phyloP scores from a whole-genome alignment of 2,888 invertebrate species.

The Gibbula magus region DNA sequence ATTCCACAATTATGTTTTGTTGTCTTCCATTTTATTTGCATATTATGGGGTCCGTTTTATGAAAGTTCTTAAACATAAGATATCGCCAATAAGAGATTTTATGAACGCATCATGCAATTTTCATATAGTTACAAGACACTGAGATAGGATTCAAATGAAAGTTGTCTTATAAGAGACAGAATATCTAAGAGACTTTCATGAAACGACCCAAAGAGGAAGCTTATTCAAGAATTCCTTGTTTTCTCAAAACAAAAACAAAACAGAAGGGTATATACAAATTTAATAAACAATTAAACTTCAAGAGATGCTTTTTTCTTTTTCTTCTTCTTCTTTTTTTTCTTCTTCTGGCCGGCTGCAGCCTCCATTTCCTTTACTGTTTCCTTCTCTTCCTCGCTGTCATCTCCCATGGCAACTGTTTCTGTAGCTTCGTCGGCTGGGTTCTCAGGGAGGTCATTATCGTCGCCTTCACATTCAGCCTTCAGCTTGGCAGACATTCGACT shows the following conservation, averaged over 20 bases:
- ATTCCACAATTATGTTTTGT: too few species aligned
- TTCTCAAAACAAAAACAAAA: not conserved
- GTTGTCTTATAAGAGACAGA: too few species aligned
- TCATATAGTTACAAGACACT: too few species aligned
- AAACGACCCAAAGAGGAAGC: too few species aligned
- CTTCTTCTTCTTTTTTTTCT: conserved; percentile 41
- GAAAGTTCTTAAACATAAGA: too few species aligned
- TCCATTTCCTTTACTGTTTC: conserved; percentile 27
- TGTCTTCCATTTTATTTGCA: too few species aligned
- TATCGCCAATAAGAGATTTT: too few species aligned
- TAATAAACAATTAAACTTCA: conserved; percentile 1
- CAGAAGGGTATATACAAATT: not conserved
- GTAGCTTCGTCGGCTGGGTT: conserved; percentile 35
- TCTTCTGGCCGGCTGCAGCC: conserved; percentile 13
- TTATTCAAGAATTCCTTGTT: not conserved
- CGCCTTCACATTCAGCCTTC: conserved; percentile 47
- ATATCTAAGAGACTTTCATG: too few species aligned
- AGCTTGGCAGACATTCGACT: conserved; percentile 46
- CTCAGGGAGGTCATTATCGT: conserved; percentile 33
- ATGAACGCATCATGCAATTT: too few species aligned
- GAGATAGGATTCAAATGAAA: too few species aligned
- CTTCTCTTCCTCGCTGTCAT: conserved; percentile 45
- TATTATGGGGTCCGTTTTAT: too few species aligned
- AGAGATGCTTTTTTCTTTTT: conserved; percentile 32
- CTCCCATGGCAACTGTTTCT: conserved; percentile 30